A percentile compares a stretch with the other conserved stretches of the same genome.
These are phyloP conservation scores for Pogonognathellus flavescens DNA, from an alignment of 1,140 invertebrate genomes.

Conservation along the genomic window DNA sequence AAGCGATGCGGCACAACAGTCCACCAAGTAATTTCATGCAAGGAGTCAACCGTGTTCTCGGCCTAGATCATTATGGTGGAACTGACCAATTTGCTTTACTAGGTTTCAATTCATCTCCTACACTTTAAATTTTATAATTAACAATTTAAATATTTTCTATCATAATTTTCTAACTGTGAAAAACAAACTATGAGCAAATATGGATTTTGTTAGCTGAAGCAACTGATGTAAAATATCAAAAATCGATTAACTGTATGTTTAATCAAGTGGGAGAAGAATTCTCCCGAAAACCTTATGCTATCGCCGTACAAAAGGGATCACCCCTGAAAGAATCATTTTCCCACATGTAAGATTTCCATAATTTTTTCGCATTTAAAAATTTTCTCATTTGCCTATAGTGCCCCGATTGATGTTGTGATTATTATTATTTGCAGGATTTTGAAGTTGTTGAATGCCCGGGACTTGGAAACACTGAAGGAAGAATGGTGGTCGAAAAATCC, in stretches of 20 bases:
- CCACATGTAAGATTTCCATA: slow-evolving; percentile 68
- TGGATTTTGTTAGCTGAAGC: slow-evolving; percentile 80
- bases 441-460: slow-evolving; percentile 89
- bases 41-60: slow-evolving; percentile 83
- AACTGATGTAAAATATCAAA: slow-evolving; percentile 89
- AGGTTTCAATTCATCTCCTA: slow-evolving; percentile 7
- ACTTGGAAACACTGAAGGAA: slow-evolving; percentile 92
- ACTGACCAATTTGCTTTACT: slow-evolving; percentile 15
- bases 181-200: not conserved
- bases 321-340: slow-evolving; percentile 74
- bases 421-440: slow-evolving; percentile 82
- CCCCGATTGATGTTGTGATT: too few species aligned
- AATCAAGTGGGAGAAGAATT: slow-evolving; percentile 94
- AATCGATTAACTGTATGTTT: slow-evolving; percentile 90
- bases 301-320: slow-evolving; percentile 96
- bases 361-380: too few species aligned
- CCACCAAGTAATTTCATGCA: slow-evolving; percentile 83
- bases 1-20: slow-evolving; percentile 91
- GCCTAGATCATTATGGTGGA: slow-evolving; percentile 70
- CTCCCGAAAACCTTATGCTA: slow-evolving; percentile 94
- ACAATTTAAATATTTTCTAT: too few species aligned
- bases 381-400: too few species aligned
- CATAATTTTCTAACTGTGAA: too few species aligned
- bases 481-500: slow-evolving; percentile 95
- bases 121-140: too few species aligned